These are phyloP conservation scores for Bos javanicus DNA, from an alignment of 2,113 vertebrate genomes.

Conservation along the genomic window DNA sequence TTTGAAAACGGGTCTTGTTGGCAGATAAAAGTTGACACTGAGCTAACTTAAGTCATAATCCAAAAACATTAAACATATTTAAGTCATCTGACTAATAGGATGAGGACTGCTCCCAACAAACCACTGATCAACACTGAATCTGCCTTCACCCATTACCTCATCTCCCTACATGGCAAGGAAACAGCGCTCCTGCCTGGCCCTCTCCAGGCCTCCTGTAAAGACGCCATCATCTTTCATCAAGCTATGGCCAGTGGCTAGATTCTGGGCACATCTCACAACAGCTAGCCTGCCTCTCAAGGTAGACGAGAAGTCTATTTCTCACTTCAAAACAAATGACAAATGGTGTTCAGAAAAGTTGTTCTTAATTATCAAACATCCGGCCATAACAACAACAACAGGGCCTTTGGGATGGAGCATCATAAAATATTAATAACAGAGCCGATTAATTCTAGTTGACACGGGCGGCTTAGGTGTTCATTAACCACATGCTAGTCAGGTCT, in stretches of 20 bases:
- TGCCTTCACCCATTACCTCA: rapidly evolving
- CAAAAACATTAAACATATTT: neutral
- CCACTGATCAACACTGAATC: rapidly evolving
- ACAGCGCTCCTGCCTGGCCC: rapidly evolving
- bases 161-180: neutral
- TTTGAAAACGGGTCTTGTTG: neutral
- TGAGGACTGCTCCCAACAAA: neutral
- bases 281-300: neutral
- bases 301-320: neutral
- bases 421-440: neutral
- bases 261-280: rapidly evolving
- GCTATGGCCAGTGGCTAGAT: neutral
- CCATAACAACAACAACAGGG: neutral
- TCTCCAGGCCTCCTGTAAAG: neutral
- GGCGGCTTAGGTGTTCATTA: neutral
- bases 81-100: neutral
- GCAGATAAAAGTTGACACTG: neutral
- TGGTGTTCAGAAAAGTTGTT: neutral
- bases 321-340: neutral
- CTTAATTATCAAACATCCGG: neutral
- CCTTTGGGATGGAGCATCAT: neutral
- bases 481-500: conserved; percentile 14
- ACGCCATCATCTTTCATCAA: neutral
- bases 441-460: neutral
- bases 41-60: neutral